Base-by-base conservation (phyloP, 1,140 invertebrate genomes). In the Drosophila triauraria region DNA sequence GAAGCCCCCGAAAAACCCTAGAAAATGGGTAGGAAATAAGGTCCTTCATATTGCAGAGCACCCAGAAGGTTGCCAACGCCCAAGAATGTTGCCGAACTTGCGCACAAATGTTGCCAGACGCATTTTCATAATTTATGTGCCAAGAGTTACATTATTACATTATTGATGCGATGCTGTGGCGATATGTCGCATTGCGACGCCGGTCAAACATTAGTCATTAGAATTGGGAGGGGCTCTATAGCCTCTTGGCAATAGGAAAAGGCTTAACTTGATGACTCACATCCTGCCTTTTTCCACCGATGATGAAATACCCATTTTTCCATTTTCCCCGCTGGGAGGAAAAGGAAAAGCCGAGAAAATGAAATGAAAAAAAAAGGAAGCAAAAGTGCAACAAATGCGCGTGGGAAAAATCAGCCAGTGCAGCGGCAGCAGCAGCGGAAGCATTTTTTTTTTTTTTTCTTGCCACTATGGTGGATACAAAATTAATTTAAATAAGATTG, bases 51-150 rank as follows among this genome's bases (percentile, higher is more conserved):
- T 61, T 51, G 46, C 48, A 10, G 17, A 35, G 6, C 12, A 51
- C 27, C 20, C 15, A 20, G 23, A 6, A 30, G n/a, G 25, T 35
- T 44, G 6, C n/a, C 38, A 53, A 72, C 20, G 44, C 47, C 30
- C 59, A 58, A 64, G 50, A 77, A 77, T 85, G 78, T 85, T 85
- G 78, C 82, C 17, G 12, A 7, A n/a, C 23, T 13, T 15, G 7
- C 12, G 27, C 15, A 57, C 30, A 78, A 75, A 82, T 82, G 75
- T 82, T 82, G 84, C 84, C 84, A 87, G 84, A 87, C 84, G 80
- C 65, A 80, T 78, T 90, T 75, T 82, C 54, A 87, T 86, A 86
- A 87, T 82, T 86, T 82, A 86, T 87, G 79, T 54, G 67, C 40
- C 25, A 3, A 35, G 32, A 68, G 61, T 53, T 53, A 44, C 62